A percentile compares a stretch with the other conserved stretches of the same genome.
phyloP scores from a whole-genome alignment of 2,797 vertebrate species.

The Mormyrus proboscirostris region DNA sequence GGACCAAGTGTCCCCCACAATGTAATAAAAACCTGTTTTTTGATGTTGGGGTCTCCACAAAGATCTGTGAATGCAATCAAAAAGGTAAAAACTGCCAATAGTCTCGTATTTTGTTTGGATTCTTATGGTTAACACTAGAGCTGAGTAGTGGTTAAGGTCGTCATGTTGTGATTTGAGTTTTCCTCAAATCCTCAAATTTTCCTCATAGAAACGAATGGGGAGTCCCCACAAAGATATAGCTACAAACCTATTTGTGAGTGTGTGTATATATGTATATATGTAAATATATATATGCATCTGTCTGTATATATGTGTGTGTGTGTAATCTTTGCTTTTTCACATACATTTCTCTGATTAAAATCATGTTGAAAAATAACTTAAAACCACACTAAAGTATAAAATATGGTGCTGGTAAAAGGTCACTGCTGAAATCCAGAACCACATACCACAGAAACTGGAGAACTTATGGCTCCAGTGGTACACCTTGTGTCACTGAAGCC shows the following conservation, averaged over 20 bases:
- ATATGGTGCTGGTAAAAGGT: neutral
- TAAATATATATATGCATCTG: no score
- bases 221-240: neutral
- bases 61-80: neutral
- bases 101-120: neutral
- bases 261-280: neutral
- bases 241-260: neutral
- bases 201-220: neutral
- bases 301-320: neutral
- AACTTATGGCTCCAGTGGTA: neutral
- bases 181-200: neutral
- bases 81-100: neutral
- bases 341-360: neutral
- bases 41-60: neutral
- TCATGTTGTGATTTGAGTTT: neutral
- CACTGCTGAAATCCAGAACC: neutral
- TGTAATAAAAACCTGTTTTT: neutral
- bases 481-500: neutral
- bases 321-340: neutral
- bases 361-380: neutral
- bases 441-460: neutral
- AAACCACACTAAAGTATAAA: neutral
- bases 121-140: neutral
- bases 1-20: neutral
- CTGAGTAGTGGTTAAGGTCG: neutral